Percentiles rank a stretch among this genome's conserved stretches.
These are phyloP conservation scores for Epinotia demarniana DNA, from an alignment of 2,888 invertebrate genomes.

Conservation along the genomic window DNA sequence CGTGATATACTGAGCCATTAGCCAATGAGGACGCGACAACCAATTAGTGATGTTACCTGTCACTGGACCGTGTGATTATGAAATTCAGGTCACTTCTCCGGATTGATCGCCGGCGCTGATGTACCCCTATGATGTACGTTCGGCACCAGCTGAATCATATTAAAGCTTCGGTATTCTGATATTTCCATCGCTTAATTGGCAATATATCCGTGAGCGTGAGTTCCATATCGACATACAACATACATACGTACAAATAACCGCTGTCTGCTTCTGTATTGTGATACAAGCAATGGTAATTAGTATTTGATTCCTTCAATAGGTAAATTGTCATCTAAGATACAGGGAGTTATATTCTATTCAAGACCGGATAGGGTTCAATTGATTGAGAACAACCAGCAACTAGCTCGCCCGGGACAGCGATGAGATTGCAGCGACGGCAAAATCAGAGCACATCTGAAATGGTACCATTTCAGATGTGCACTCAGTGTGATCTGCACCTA, in stretches of 20 bases:
- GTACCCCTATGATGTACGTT: neutral
- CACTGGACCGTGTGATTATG: conserved; percentile 36
- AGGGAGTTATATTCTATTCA: too few relatives aligned
- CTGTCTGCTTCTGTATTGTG: too few relatives aligned
- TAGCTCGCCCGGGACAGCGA: too few relatives aligned
- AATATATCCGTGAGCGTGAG: neutral
- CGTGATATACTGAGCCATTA: conserved; percentile 55
- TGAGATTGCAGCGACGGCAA: neutral
- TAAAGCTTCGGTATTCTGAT: neutral
- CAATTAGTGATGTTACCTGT: conserved; percentile 54
- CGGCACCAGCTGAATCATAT: neutral
- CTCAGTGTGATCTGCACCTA: neutral
- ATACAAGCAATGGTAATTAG: neutral
- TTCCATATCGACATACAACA: neutral
- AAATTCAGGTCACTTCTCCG: conserved; percentile 31
- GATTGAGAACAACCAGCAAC: too few relatives aligned
- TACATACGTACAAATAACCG: too few relatives aligned
- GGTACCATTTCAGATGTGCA: too few relatives aligned
- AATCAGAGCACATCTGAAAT: neutral
- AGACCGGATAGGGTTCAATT: too few relatives aligned
- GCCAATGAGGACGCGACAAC: conserved; percentile 53
- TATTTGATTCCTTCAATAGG: too few relatives aligned
- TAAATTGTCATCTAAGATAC: too few relatives aligned
- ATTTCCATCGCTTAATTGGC: neutral
- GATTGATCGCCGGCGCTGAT: conserved; percentile 12